phyloP scores from a whole-genome alignment of 2,797 vertebrate species.

The Octomys mimax region DNA sequence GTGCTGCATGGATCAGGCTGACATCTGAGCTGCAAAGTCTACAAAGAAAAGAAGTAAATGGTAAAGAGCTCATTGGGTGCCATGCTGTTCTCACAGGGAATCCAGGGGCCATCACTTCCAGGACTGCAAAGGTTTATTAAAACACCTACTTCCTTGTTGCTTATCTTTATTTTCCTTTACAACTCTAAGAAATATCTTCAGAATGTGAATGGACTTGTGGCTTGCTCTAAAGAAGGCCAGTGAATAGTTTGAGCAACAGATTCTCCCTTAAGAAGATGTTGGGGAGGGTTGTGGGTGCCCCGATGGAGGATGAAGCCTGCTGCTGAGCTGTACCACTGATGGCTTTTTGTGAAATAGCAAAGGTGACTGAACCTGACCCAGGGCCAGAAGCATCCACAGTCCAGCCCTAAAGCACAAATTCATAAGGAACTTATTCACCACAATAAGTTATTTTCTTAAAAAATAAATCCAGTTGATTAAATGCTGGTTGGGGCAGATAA shows the following conservation, averaged over 20 bases:
- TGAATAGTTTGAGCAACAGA: not conserved
- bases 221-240: not conserved
- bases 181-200: not conserved
- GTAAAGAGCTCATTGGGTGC: not conserved
- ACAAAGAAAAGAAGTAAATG: not conserved
- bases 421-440: not conserved
- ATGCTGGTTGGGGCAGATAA: slow-evolving; percentile 53
- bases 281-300: not conserved
- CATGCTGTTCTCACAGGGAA: not conserved
- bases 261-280: not conserved
- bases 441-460: slow-evolving; percentile 30
- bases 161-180: slow-evolving; percentile 1
- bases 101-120: not conserved
- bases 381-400: not conserved
- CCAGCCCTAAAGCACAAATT: not conserved
- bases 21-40: not conserved
- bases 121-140: not conserved
- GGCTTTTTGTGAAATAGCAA: not conserved
- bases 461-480: slow-evolving; percentile 57
- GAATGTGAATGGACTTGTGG: not conserved
- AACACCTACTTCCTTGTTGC: not conserved
- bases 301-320: not conserved
- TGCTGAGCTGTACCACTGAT: not conserved
- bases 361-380: not conserved
- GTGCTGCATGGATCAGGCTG: not conserved